Percentiles rank a stretch among this genome's conserved stretches.
phyloP scores from a whole-genome alignment of 2,113 vertebrate species.

The human region GRCh38 chr7:18262501-18263000 shows the following conservation, averaged over 20 bases:
- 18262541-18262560: background rate
- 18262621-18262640: background rate
- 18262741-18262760: background rate
- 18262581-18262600: background rate
- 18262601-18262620: constrained; percentile 30
- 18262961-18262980: background rate
- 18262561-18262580: background rate
- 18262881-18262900: background rate
- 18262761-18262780: background rate
- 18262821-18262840: background rate
- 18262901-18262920: background rate
- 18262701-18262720: constrained; percentile 7
- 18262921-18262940: background rate
- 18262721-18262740: background rate
- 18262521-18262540: background rate
- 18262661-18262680: background rate
- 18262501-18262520: background rate
- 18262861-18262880: background rate
- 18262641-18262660: background rate
- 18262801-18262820: background rate
- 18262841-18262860: background rate
- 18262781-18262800: background rate
- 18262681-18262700: background rate
- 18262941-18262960: background rate
- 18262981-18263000: background rate